Conservation (phyloP, 2,888 invertebrate species). For the Oligia latruncula region DNA sequence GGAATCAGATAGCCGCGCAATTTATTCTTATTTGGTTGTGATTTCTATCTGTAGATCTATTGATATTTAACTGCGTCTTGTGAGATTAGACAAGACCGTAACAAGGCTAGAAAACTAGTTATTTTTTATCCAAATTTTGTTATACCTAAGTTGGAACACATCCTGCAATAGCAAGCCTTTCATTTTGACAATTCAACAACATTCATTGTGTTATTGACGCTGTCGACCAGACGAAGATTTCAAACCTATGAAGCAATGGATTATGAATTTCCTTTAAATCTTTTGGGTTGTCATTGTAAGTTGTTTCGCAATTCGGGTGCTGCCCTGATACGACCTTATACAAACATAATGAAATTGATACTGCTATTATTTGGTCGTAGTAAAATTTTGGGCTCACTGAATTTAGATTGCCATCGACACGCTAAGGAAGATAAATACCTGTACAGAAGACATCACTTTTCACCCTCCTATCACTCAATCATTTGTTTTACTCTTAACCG, state of each 20-base stretch:
- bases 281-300: background rate
- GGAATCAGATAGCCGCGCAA: slow-evolving; percentile 15
- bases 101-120: background rate
- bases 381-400: background rate
- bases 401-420: background rate
- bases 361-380: background rate
- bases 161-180: background rate
- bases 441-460: too few relatives aligned
- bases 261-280: background rate
- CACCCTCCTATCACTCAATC: too few relatives aligned
- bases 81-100: background rate
- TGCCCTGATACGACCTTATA: background rate
- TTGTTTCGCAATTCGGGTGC: background rate
- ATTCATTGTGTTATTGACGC: background rate
- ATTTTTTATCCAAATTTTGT: background rate
- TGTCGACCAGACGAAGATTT: too few relatives aligned
- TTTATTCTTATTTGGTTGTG: slow-evolving; percentile 38
- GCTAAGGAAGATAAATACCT: background rate
- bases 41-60: slow-evolving; percentile 20
- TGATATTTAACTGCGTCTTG: background rate
- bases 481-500: background rate
- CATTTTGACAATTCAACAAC: background rate
- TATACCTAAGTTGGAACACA: background rate
- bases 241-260: background rate
- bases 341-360: background rate